These are phyloP conservation scores for Tinea trinotella DNA, from an alignment of 2,888 invertebrate genomes.

Conservation along the genomic window DNA sequence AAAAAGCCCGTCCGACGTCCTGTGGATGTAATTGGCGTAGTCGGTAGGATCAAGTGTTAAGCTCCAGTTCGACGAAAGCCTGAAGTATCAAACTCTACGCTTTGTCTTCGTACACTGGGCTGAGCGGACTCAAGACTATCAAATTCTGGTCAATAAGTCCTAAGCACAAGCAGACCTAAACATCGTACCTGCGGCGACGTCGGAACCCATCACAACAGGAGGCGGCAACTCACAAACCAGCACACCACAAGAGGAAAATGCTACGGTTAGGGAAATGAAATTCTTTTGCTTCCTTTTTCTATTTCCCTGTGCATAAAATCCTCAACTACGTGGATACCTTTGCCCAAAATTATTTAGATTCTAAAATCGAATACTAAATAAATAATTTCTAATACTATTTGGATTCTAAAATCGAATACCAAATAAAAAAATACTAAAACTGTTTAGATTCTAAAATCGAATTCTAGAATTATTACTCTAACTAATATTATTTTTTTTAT, in stretches of 20 bases:
- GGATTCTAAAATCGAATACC: background rate
- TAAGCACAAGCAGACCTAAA: background rate
- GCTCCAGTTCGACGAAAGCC: background rate
- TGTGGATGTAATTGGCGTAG: background rate
- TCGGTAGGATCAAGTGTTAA: constrained; percentile 3
- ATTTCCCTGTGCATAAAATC: too few species aligned
- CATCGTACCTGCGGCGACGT: background rate
- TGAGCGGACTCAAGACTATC: background rate
- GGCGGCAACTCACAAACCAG: too few species aligned
- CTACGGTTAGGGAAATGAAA: background rate
- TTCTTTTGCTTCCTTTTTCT: background rate
- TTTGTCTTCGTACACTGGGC: too few species aligned
- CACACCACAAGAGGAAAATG: too few species aligned
- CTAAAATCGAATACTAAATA: background rate
- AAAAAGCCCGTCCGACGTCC: too few species aligned
- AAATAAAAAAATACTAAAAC: too few species aligned
- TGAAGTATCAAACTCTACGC: background rate
- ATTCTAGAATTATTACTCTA: too few species aligned
- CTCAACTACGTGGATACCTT: too few species aligned
- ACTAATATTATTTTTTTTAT: too few species aligned
- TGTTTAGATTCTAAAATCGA: background rate
- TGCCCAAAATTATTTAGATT: too few species aligned
- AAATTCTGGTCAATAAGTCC: background rate
- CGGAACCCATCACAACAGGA: background rate
- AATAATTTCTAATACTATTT: too few species aligned